phyloP scores from a whole-genome alignment of 2,888 invertebrate genomes.

The Cordylochernes scorpioides region DNA sequence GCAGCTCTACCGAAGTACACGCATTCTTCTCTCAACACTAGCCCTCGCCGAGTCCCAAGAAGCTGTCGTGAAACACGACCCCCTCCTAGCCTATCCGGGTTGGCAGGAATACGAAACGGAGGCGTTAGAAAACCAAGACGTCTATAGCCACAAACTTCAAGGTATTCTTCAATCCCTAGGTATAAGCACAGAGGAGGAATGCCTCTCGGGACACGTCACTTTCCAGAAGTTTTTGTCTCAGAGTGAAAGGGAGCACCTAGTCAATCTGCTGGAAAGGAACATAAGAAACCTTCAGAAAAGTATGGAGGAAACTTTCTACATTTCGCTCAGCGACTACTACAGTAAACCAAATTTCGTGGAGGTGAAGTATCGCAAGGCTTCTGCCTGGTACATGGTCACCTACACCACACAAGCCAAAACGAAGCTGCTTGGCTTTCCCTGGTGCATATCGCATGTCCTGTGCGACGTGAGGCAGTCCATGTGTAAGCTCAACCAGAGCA shows the following conservation, averaged over 20 bases:
- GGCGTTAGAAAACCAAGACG: neutral
- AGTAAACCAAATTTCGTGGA: neutral
- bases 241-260: neutral
- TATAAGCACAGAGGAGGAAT: neutral
- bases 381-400: constrained; percentile 5
- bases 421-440: too few relatives aligned
- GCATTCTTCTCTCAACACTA: too few relatives aligned
- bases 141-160: constrained; percentile 1
- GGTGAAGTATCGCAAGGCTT: constrained; percentile 2
- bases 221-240: constrained; percentile 1
- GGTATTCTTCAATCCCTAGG: neutral
- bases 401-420: too few relatives aligned
- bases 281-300: too few relatives aligned
- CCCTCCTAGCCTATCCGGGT: constrained; percentile 3
- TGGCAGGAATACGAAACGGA: constrained; percentile 2
- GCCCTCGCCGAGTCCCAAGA: too few relatives aligned
- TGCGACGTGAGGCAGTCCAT: too few relatives aligned
- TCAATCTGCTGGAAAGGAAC: too few relatives aligned
- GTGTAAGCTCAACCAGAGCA: too few relatives aligned
- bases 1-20: constrained; percentile 1
- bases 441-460: too few relatives aligned
- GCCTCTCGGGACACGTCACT: constrained; percentile 1
- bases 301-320: constrained; percentile 1
- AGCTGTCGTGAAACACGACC: constrained; percentile 1
- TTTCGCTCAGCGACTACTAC: neutral